A percentile compares a stretch with the other conserved stretches of the same genome.
phyloP scores from a whole-genome alignment of 2,888 invertebrate genomes.

The Cephus rjabovi region DNA sequence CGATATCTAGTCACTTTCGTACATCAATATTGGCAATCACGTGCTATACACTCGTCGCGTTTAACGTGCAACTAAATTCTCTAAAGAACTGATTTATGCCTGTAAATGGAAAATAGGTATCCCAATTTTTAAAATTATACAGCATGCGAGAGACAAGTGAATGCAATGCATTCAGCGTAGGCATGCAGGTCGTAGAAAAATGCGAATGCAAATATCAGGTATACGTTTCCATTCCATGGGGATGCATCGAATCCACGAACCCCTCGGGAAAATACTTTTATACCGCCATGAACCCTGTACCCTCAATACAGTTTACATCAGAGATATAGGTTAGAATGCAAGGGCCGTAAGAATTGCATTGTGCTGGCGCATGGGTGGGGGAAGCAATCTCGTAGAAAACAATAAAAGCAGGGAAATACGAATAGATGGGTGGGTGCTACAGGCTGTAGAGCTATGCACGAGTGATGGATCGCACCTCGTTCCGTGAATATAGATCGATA shows the following conservation, averaged over 20 bases:
- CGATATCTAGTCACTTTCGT: background rate
- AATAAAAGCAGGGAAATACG: conserved; percentile 39
- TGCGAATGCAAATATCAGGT: background rate
- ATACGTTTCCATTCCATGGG: background rate
- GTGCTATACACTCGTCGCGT: background rate
- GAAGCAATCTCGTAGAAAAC: conserved; percentile 47
- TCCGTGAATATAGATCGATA: conserved; percentile 49
- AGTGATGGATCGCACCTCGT: conserved; percentile 49
- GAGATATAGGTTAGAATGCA: conserved; percentile 17
- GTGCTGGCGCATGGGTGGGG: conserved; percentile 24
- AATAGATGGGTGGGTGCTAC: conserved; percentile 10
- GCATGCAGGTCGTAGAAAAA: no score
- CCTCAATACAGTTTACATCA: conserved; percentile 27
- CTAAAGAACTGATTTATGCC: no score
- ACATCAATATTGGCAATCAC: background rate
- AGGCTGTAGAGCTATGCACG: conserved; percentile 22
- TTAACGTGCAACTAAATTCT: background rate
- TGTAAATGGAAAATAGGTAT: background rate
- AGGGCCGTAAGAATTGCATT: conserved; percentile 22
- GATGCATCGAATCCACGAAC: background rate
- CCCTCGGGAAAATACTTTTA: conserved; percentile 29
- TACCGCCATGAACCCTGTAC: conserved; percentile 36
- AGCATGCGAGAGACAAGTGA: no score
- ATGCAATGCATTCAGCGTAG: no score
- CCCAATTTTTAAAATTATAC: no score